phyloP scores from a whole-genome alignment of 2,888 invertebrate species.

The Pammene fasciana region DNA sequence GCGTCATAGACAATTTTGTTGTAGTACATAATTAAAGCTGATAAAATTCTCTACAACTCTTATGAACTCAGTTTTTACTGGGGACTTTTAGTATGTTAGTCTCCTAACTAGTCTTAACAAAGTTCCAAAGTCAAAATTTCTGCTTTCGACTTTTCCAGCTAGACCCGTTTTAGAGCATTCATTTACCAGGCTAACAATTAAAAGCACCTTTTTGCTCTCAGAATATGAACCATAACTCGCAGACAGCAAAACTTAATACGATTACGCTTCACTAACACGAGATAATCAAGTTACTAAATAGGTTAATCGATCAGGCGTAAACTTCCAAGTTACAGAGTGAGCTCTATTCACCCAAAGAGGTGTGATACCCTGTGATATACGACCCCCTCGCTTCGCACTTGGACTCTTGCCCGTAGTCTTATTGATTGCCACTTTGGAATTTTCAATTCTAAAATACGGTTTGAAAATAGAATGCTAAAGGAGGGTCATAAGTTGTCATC shows the following conservation, averaged over 20 bases:
- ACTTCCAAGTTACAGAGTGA: constrained; percentile 33
- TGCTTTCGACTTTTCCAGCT: too few species aligned
- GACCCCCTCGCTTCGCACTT: constrained; percentile 51
- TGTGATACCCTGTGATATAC: constrained; percentile 55
- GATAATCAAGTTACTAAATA: constrained; percentile 19
- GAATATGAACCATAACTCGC: background rate
- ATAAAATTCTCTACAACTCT: too few species aligned
- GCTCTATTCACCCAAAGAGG: constrained; percentile 37
- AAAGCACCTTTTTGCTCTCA: background rate
- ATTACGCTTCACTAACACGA: background rate
- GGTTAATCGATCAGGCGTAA: constrained; percentile 20
- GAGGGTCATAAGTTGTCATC: constrained; percentile 32
- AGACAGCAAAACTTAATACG: background rate
- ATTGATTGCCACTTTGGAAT: constrained; percentile 60
- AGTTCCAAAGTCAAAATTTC: too few species aligned
- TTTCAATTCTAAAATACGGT: constrained; percentile 54
- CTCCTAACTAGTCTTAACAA: too few species aligned
- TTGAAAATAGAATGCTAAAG: constrained; percentile 42
- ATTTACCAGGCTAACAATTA: too few species aligned
- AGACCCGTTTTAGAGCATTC: too few species aligned
- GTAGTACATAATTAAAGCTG: too few species aligned
- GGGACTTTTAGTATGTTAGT: too few species aligned
- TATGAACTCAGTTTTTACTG: too few species aligned
- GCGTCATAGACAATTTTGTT: too few species aligned
- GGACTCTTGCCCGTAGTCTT: constrained; percentile 58